Conservation (phyloP, 1,140 invertebrate genomes). For the Drosophila arizonae region DNA sequence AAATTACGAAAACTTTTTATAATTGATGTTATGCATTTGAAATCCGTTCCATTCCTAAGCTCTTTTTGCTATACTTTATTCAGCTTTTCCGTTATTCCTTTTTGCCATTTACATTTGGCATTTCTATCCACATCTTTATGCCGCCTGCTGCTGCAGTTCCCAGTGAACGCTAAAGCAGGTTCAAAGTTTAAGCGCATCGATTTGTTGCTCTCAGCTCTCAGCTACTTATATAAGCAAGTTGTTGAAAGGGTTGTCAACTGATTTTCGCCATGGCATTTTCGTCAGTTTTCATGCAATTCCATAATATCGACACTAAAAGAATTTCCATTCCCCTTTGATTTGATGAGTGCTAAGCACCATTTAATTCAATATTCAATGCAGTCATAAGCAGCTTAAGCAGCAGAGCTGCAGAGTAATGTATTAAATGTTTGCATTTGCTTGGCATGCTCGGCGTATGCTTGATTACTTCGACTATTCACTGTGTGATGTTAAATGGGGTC, state of each 20-base stretch:
- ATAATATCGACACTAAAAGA: too few relatives aligned
- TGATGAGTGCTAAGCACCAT: too few relatives aligned
- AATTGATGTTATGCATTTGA: conserved; percentile 79
- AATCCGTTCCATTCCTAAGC: conserved; percentile 47
- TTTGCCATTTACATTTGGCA: not conserved
- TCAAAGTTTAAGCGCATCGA: conserved; percentile 8
- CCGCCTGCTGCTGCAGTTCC: not conserved
- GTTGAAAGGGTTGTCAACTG: not conserved
- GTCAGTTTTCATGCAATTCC: not conserved
- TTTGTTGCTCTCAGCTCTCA: not conserved
- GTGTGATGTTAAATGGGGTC: conserved; percentile 44
- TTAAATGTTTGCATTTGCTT: not conserved
- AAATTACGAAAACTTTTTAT: conserved; percentile 77
- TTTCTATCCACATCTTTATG: not conserved
- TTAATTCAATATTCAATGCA: too few relatives aligned
- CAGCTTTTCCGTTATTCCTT: conserved; percentile 6
- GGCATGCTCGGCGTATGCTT: not conserved
- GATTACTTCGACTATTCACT: conserved; percentile 8
- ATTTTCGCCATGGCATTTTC: not conserved
- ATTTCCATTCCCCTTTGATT: too few relatives aligned
- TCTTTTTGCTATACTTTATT: conserved; percentile 27
- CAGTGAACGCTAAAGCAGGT: not conserved
- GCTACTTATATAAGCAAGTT: not conserved
- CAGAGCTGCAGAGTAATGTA: too few relatives aligned
- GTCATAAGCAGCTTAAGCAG: too few relatives aligned